Conservation (phyloP, 2,888 invertebrate genomes). For the Caenorhabditis zanzibari region DNA sequence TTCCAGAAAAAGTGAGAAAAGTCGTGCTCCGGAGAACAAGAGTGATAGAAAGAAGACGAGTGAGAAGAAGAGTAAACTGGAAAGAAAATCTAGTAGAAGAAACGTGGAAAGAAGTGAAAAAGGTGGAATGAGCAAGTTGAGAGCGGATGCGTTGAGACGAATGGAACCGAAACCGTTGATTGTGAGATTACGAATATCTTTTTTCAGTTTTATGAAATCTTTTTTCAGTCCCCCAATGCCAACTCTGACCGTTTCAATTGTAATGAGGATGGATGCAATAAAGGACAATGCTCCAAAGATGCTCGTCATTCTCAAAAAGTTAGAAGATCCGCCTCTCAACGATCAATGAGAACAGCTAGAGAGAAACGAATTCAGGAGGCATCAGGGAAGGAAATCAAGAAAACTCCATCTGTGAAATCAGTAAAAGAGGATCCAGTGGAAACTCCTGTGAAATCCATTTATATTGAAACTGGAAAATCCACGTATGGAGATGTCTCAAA, state of each 20-base stretch:
- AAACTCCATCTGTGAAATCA: conserved; percentile 5
- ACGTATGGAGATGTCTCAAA: conserved; percentile 10
- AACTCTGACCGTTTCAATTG: conserved; percentile 21
- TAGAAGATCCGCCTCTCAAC: conserved; percentile 12
- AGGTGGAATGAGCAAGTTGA: conserved; percentile 31
- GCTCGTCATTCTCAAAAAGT: conserved; percentile 23
- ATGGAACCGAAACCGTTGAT: conserved; percentile 28
- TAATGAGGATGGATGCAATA: conserved; percentile 39
- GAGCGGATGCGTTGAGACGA: conserved; percentile 16
- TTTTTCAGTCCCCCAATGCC: conserved; percentile 46
- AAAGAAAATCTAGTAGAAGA: conserved; percentile 12
- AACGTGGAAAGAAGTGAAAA: background rate
- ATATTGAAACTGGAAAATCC: conserved; percentile 27
- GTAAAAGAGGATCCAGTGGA: background rate
- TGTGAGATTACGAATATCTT: background rate
- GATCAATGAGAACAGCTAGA: conserved; percentile 11
- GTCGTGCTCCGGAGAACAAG: background rate
- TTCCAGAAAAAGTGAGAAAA: background rate
- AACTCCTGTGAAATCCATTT: background rate
- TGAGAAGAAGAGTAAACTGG: background rate
- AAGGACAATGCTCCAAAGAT: conserved; percentile 40
- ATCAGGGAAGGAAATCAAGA: background rate
- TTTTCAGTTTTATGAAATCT: background rate
- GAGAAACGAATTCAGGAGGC: conserved; percentile 12
- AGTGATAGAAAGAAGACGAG: background rate